phyloP scores from a whole-genome alignment of 2,888 invertebrate genomes.

The Metalampra italica region DNA sequence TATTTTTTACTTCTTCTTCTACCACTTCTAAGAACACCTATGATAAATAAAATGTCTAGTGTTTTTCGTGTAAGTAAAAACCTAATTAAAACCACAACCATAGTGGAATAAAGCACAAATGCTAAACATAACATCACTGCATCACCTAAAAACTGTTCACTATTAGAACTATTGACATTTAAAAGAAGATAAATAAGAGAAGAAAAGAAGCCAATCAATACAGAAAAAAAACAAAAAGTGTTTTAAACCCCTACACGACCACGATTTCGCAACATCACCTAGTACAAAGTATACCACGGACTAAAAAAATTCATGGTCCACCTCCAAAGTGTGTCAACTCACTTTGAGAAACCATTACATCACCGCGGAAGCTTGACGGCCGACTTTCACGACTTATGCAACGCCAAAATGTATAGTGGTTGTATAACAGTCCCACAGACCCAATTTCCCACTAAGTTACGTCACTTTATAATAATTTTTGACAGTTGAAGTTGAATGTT shows the following conservation, averaged over 20 bases:
- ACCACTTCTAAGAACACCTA: no score
- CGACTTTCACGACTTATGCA: slow-evolving; percentile 70
- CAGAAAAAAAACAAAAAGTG: neutral
- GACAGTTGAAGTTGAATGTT: slow-evolving; percentile 63
- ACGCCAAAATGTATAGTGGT: slow-evolving; percentile 43
- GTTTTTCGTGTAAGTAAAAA: neutral
- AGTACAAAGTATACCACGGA: neutral
- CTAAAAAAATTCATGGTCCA: slow-evolving; percentile 38
- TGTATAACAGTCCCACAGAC: slow-evolving; percentile 66
- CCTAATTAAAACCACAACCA: no score
- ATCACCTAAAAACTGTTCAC: no score
- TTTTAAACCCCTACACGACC: neutral
- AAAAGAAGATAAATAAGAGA: no score
- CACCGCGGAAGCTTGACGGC: slow-evolving; percentile 64
- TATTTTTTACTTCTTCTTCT: no score
- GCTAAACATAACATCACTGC: no score
- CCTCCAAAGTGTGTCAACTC: slow-evolving; percentile 45
- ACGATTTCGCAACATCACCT: neutral
- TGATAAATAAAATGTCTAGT: no score
- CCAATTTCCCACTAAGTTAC: slow-evolving; percentile 72
- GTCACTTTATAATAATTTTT: slow-evolving; percentile 51
- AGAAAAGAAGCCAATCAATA: neutral
- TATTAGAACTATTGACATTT: no score
- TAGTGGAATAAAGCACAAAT: no score
- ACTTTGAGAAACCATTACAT: slow-evolving; percentile 50